Conservation (phyloP, 2,797 vertebrate species). For the Sitta carolinensis region DNA sequence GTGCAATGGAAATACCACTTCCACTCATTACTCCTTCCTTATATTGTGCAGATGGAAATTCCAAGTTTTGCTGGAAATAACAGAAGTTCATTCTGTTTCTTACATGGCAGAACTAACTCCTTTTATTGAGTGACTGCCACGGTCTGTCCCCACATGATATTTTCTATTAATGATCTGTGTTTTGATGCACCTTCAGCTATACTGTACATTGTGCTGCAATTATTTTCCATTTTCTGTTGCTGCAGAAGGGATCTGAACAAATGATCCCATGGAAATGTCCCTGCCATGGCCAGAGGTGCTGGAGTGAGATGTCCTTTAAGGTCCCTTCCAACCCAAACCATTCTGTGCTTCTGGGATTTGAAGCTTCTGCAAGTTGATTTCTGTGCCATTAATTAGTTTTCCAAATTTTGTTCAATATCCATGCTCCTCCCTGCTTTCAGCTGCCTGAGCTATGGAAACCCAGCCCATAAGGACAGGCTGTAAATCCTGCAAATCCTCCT, state of each 20-base stretch:
- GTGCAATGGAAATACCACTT: not conserved
- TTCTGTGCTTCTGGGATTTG: not conserved
- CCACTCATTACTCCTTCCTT: not conserved
- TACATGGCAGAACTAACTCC: not conserved
- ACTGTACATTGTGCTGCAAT: not conserved
- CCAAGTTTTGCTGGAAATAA: not conserved
- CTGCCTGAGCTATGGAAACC: not conserved
- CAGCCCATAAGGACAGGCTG: not conserved
- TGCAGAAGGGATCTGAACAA: not conserved
- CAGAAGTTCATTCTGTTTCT: not conserved
- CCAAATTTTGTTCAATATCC: not conserved
- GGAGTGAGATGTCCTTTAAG: not conserved
- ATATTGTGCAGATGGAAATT: not conserved
- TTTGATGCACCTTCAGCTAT: not conserved
- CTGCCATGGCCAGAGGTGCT: not conserved
- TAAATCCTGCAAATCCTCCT: not conserved
- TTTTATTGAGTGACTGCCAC: not conserved
- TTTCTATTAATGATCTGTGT: not conserved
- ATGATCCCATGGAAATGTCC: not conserved
- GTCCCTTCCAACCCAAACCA: not conserved
- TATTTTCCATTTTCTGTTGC: not conserved
- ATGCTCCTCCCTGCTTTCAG: not conserved
- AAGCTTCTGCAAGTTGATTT: not conserved
- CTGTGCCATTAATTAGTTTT: not conserved
- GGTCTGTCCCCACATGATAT: accelerated